Percentiles rank a stretch among this genome's conserved stretches.
phyloP scores from a whole-genome alignment of 2,113 vertebrate species.

The Vireo altiloquus region DNA sequence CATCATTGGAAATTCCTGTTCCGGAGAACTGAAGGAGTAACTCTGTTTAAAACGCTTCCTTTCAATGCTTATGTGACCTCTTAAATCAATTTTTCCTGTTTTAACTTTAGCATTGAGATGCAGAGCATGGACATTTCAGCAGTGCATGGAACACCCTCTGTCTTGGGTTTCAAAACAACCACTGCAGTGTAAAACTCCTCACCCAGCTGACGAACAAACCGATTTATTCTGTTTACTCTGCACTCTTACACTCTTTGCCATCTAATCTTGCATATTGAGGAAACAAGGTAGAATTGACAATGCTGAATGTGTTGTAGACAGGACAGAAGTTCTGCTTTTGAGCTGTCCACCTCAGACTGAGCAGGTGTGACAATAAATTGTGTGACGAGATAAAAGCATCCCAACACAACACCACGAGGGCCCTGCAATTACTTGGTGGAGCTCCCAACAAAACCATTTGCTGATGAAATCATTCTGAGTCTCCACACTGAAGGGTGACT shows the following conservation, averaged over 20 bases:
- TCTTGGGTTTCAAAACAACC: not conserved
- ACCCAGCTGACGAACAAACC: not conserved
- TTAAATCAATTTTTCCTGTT: not conserved
- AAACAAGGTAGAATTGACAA: rapidly evolving
- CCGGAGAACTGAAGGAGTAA: not conserved
- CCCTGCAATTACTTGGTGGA: not conserved
- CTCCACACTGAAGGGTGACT: not conserved
- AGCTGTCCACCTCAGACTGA: not conserved
- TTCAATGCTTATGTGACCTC: not conserved
- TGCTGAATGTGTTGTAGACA: not conserved
- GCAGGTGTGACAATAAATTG: not conserved
- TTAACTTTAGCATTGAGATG: not conserved
- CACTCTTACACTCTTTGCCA: not conserved
- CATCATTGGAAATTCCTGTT: not conserved
- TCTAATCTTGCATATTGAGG: not conserved
- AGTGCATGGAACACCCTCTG: not conserved
- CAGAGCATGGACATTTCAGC: not conserved
- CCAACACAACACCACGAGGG: not conserved
- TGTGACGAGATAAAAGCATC: not conserved
- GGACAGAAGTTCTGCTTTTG: not conserved
- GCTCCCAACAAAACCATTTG: not conserved
- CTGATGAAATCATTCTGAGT: constrained; percentile 21
- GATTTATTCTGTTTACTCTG: not conserved
- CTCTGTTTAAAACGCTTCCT: not conserved
- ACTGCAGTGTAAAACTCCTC: not conserved